Conservation (phyloP, 1,140 invertebrate genomes). For the Drosophila lini region DNA sequence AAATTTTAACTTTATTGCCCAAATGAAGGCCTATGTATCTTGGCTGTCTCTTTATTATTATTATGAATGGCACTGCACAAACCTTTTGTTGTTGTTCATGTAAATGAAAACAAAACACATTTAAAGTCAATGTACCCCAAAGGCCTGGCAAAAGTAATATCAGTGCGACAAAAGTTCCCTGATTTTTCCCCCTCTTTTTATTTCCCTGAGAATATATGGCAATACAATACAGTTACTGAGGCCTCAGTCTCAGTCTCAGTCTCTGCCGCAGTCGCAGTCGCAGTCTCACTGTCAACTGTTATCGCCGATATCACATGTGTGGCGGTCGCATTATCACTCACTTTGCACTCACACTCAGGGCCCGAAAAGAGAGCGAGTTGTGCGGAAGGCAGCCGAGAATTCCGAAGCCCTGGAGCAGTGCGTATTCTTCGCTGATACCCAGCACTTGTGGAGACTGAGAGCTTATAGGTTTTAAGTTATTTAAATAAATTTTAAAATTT, state of each 20-base stretch:
- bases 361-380: constrained; percentile 16
- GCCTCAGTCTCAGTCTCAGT: constrained; percentile 4
- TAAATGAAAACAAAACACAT: constrained; percentile 34
- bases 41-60: neutral
- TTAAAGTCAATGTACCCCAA: constrained; percentile 59
- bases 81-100: constrained; percentile 35
- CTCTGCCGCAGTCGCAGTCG: constrained; percentile 4
- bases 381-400: constrained; percentile 12
- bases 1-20: neutral
- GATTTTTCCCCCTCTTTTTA: constrained; percentile 2
- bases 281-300: constrained; percentile 64
- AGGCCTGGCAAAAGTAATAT: constrained; percentile 52
- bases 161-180: constrained; percentile 42
- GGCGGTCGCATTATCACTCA: constrained; percentile 68
- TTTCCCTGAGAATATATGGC: constrained; percentile 10
- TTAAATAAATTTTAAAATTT: neutral
- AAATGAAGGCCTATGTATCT: neutral
- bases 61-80: constrained; percentile 57
- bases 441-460: neutral
- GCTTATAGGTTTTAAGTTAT: neutral
- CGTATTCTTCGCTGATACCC: constrained; percentile 21
- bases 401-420: constrained; percentile 1
- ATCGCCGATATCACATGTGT: constrained; percentile 71
- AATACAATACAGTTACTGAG: constrained; percentile 36
- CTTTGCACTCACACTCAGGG: constrained; percentile 9